Evolutionary conservation across 2,113 vertebrate species (phyloP).

Genomic region (Circaetus gallicus): DNA sequence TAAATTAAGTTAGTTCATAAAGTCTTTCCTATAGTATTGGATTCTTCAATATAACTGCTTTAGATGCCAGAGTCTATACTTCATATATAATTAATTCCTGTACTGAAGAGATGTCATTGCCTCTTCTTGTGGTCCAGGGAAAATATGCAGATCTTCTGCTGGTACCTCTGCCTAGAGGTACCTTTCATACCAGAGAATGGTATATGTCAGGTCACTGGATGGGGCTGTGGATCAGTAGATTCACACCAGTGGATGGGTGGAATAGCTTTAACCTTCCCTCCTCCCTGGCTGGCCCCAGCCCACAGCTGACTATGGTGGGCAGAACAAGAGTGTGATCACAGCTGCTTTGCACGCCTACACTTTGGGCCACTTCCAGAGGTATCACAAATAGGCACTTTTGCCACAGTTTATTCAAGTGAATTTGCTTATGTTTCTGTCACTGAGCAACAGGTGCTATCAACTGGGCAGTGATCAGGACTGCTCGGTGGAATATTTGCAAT

Average conservation of each 20-base stretch:
- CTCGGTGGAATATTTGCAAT: neutral
- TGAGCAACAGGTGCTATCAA: neutral
- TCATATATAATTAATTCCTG: neutral
- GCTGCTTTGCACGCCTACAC: neutral
- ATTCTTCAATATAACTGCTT: neutral
- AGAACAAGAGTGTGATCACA: neutral
- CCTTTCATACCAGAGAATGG: neutral
- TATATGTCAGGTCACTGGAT: neutral
- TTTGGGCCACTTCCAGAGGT: neutral
- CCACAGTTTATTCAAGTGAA: neutral
- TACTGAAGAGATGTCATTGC: neutral
- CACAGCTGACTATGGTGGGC: neutral
- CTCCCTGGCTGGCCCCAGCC: neutral
- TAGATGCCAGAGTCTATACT: neutral
- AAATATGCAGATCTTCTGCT: neutral
- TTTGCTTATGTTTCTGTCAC: neutral
- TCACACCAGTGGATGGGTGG: neutral
- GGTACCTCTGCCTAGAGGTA: neutral
- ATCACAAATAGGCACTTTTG: neutral
- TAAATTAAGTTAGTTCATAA: neutral
- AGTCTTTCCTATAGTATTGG: neutral
- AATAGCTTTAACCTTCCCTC: neutral
- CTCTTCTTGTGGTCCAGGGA: neutral
- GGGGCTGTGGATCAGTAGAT: neutral
- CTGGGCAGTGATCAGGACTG: neutral